Conservation (phyloP, 1,140 invertebrate genomes). For the Macrobrachium nipponense region DNA sequence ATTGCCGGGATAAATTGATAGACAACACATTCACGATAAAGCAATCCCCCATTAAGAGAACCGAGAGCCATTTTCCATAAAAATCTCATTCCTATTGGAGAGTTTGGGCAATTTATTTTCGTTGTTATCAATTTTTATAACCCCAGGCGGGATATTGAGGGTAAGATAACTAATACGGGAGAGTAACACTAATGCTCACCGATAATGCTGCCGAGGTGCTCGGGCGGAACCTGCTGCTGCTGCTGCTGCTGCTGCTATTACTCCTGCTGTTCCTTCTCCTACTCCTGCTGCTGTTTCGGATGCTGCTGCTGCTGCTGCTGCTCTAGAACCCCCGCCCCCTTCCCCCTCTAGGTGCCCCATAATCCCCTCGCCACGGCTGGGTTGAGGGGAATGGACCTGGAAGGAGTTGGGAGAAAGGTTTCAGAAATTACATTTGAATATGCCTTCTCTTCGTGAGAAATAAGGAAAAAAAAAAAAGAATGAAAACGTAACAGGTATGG, state of each 20-base stretch:
- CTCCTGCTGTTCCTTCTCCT: neutral
- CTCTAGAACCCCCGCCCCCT: neutral
- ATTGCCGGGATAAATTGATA: slow-evolving; percentile 57
- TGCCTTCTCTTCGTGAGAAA: too few species aligned
- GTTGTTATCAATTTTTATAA: slow-evolving; percentile 59
- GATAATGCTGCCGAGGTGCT: slow-evolving; percentile 41
- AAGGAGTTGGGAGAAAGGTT: too few species aligned
- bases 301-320: neutral
- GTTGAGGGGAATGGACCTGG: too few species aligned
- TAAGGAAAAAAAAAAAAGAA: too few species aligned
- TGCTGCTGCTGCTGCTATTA: neutral
- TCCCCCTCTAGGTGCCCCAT: too few species aligned
- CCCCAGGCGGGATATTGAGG: slow-evolving; percentile 50
- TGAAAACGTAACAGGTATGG: too few species aligned
- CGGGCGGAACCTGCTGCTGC: slow-evolving; percentile 21
- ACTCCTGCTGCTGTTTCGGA: too few species aligned
- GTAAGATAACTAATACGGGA: slow-evolving; percentile 59
- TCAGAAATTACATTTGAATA: too few species aligned
- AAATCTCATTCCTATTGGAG: slow-evolving; percentile 62
- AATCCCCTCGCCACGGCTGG: too few species aligned
- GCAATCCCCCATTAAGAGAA: slow-evolving; percentile 56
- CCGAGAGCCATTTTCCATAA: slow-evolving; percentile 60
- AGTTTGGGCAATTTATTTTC: slow-evolving; percentile 57
- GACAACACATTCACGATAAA: slow-evolving; percentile 58
- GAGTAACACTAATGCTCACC: slow-evolving; percentile 53